Percentiles rank a stretch among this genome's conserved stretches.
Evolutionary conservation across 2,888 invertebrate genomes (phyloP).

Genomic region (Eupithecia pulchellata): DNA sequence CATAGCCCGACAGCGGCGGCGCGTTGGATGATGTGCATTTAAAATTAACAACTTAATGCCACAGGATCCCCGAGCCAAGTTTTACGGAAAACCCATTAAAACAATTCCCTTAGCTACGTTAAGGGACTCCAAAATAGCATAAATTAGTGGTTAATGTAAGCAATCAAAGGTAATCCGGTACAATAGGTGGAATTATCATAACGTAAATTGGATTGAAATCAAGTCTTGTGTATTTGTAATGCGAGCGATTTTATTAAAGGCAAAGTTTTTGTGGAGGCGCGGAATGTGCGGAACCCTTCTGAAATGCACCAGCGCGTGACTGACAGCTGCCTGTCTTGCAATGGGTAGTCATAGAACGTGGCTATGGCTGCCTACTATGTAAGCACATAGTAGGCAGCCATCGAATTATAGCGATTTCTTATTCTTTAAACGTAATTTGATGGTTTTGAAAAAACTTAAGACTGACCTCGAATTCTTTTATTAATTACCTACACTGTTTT

Average conservation of each 20-base stretch:
- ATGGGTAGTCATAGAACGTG: too few species aligned
- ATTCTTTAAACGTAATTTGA: too few species aligned
- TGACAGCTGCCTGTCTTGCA: too few species aligned
- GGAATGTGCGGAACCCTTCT: background rate
- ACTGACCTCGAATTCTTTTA: too few species aligned
- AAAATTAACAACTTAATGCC: background rate
- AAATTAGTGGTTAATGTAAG: conserved; percentile 5
- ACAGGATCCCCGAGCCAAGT: background rate
- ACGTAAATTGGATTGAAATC: background rate
- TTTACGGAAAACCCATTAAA: background rate
- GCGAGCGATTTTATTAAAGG: background rate
- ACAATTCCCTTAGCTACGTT: background rate
- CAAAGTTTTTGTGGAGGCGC: background rate
- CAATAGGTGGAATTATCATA: background rate
- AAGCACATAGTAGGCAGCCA: too few species aligned
- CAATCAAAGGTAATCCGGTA: background rate
- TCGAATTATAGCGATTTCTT: too few species aligned
- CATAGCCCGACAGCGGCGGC: background rate
- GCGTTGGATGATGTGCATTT: too few species aligned
- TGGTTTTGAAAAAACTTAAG: too few species aligned
- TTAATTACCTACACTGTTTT: too few species aligned
- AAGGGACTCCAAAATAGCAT: background rate
- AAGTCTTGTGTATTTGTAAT: background rate
- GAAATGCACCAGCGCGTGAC: too few species aligned
- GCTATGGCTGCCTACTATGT: too few species aligned